Evolutionary conservation across 2,113 vertebrate genomes (phyloP), one percentile per base, ranked within the genome.

Genomic region (Petromus typicus): DNA sequence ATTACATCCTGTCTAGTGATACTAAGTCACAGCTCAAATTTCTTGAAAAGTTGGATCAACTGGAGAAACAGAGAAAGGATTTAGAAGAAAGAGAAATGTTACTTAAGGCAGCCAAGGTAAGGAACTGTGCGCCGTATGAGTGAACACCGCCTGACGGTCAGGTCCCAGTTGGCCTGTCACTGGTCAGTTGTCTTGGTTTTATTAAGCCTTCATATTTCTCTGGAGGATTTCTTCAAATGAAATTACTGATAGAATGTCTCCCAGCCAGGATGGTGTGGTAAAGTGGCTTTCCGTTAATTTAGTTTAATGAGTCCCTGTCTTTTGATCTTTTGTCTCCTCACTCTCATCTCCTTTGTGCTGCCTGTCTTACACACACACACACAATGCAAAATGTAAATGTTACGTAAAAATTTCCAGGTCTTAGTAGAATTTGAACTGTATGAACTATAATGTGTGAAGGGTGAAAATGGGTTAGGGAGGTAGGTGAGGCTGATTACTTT

Each of bases 11-110:
- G 80, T 98, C 98, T 82, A 99, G 95, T 93, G 99, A 99, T 86
- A 98, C 99, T 4, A 99, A 99, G 82, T 98, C 99, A 92, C 99
- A 99, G 93, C 99, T 99, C 95, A 99, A 97, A 91, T 99, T 99
- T 98, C 98, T 99, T 84, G 99, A 99, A 97, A 99, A 99, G 89
- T 98, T 99, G 9, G 99, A 99, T 97, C 98, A 98, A 66, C 93
- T 99, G 86, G 99, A 99, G 97, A 99, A 99, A 93, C 99, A 98
- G 95, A 98, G 98, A 76, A 99, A 98, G 71, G 98, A 99, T 85
- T 99, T 99, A 94, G 99, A 99, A 96, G 99, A 99, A 97, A 98
- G 98, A 89, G 99, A 99, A 96, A 98, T 98, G 78, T 95, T 99
- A 89, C 98, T 99, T 85, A 99, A 98, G 94, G 98, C 99, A 96